Percentiles rank a stretch among this genome's conserved stretches.
phyloP scores from a whole-genome alignment of 2,797 vertebrate genomes.

The Pangasius mekongensis region DNA sequence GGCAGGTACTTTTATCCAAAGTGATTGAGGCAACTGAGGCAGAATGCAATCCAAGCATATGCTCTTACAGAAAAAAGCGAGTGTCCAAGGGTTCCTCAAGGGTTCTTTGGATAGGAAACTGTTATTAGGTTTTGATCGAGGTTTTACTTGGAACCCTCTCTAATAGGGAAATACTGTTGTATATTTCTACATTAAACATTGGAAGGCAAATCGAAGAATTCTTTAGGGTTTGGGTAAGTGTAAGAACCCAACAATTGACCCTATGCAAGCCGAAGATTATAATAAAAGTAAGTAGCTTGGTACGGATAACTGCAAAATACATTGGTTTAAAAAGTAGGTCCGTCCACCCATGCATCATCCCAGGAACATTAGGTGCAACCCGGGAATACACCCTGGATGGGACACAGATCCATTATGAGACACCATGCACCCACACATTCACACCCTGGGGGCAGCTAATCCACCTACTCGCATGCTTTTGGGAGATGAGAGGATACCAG shows the following conservation, averaged over 20 bases:
- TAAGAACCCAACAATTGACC: background rate
- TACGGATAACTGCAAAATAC: background rate
- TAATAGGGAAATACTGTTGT: background rate
- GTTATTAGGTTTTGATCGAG: background rate
- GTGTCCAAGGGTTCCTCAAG: background rate
- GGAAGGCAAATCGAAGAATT: background rate
- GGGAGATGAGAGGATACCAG: background rate
- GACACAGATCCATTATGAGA: background rate
- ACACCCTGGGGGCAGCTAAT: background rate
- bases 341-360: too few relatives aligned
- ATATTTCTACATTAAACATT: background rate
- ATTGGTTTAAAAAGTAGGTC: background rate
- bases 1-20: background rate
- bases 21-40: background rate
- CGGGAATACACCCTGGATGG: background rate
- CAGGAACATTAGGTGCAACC: background rate
- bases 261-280: background rate
- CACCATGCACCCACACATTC: background rate
- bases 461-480: background rate
- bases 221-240: background rate
- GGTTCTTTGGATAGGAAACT: background rate
- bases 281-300: background rate
- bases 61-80: background rate
- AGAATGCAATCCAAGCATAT: constrained; percentile 19
- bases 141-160: background rate